Evolutionary conservation across 1,140 invertebrate species (phyloP).

Genomic region (Laupala kohalensis): DNA sequence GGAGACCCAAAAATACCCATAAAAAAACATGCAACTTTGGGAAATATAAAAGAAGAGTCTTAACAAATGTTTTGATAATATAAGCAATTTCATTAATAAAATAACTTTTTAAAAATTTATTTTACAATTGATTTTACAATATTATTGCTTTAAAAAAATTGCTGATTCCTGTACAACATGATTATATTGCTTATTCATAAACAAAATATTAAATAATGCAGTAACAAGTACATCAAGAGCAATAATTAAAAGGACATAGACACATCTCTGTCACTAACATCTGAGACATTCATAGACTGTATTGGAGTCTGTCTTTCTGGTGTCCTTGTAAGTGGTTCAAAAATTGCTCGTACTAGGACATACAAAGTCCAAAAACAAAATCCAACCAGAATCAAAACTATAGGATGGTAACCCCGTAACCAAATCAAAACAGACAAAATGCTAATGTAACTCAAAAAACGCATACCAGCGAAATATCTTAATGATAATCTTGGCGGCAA

Average conservation of each 20-base stretch:
- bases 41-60: constrained; percentile 15
- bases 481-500: constrained; percentile 5
- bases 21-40: constrained; percentile 12
- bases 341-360: not conserved
- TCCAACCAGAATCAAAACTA: not conserved
- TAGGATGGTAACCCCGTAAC: not conserved
- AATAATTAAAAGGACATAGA: constrained; percentile 4
- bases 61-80: no score
- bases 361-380: not conserved
- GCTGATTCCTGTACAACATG: no score
- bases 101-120: not conserved
- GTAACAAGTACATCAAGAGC: no score
- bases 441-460: not conserved
- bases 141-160: no score
- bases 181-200: no score
- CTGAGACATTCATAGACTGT: not conserved
- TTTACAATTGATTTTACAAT: not conserved
- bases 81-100: constrained; percentile 2
- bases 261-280: constrained; percentile 6
- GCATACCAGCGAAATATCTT: constrained; percentile 1
- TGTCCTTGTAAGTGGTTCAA: not conserved
- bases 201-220: no score
- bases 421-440: not conserved
- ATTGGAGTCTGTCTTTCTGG: not conserved
- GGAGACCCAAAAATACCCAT: constrained; percentile 13